phyloP scores from a whole-genome alignment of 2,797 vertebrate genomes.

The Champsocephalus esox region DNA sequence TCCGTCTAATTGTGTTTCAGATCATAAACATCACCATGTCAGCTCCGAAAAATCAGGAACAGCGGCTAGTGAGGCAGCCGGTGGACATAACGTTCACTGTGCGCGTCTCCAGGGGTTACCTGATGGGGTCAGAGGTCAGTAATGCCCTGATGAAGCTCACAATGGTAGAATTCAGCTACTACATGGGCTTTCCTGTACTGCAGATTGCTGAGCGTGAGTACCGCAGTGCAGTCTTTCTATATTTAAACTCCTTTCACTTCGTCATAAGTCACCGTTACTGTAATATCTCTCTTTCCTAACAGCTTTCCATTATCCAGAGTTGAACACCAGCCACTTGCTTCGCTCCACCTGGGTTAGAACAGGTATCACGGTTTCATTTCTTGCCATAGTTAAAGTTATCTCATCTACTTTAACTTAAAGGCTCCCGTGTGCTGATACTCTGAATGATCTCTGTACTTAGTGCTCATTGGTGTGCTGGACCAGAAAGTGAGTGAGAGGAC shows the following conservation, averaged over 20 bases:
- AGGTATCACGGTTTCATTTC: constrained; percentile 82
- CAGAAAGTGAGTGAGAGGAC: constrained; percentile 88
- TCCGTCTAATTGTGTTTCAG: constrained; percentile 75
- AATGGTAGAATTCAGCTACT: constrained; percentile 97
- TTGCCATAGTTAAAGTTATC: background rate
- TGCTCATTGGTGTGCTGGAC: constrained; percentile 93
- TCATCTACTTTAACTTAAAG: background rate
- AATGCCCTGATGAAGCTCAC: constrained; percentile 90
- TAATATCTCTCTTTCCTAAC: background rate
- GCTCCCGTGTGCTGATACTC: background rate
- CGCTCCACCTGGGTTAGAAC: constrained; percentile 97
- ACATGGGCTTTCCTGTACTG: constrained; percentile 94
- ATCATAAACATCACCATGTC: constrained; percentile 91
- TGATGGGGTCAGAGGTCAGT: constrained; percentile 93
- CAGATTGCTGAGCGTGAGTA: constrained; percentile 98
- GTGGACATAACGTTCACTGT: constrained; percentile 92
- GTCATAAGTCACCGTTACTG: background rate
- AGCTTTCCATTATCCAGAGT: constrained; percentile 94
- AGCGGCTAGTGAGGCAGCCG: constrained; percentile 80
- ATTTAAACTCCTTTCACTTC: background rate
- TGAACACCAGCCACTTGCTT: constrained; percentile 93
- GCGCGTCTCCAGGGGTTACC: constrained; percentile 81
- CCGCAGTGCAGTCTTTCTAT: background rate
- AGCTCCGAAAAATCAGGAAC: constrained; percentile 71
- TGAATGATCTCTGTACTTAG: constrained; percentile 71